Conservation (phyloP, 2,113 vertebrate species). For the Myotis davidii region DNA sequence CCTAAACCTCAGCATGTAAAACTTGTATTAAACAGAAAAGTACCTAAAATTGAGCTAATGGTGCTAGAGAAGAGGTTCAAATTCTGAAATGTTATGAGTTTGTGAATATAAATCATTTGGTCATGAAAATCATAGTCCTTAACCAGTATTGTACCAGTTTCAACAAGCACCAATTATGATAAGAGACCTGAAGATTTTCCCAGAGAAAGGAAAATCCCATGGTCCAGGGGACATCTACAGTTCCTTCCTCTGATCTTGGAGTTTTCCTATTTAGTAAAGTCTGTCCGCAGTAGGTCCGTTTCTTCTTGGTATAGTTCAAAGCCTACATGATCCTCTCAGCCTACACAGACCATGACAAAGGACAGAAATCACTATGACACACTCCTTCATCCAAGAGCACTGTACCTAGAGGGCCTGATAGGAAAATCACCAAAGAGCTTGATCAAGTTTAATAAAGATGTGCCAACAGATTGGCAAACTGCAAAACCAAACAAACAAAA, state of each 20-base stretch:
- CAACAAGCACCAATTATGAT: conserved; percentile 81
- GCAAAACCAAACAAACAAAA: background rate
- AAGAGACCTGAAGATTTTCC: conserved; percentile 70
- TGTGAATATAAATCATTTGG: background rate
- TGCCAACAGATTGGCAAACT: background rate
- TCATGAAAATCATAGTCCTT: conserved; percentile 79
- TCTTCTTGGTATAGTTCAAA: conserved; percentile 94
- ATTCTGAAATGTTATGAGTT: background rate
- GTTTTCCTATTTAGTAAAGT: conserved; percentile 72
- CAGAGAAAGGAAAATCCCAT: conserved; percentile 74
- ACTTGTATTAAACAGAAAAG: background rate
- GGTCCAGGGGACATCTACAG: conserved; percentile 72
- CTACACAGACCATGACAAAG: conserved; percentile 79
- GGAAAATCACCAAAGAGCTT: background rate
- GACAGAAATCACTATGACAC: background rate
- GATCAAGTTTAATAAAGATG: conserved; percentile 61
- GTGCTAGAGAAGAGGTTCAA: background rate
- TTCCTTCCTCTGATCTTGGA: conserved; percentile 20
- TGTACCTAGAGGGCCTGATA: background rate
- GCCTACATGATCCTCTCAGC: conserved; percentile 98
- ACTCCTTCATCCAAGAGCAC: background rate
- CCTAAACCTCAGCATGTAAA: background rate
- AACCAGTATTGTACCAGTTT: conserved; percentile 84
- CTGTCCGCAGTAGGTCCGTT: conserved; percentile 64
- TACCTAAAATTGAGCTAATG: background rate